These are phyloP conservation scores for Melinaea menophilus DNA, from an alignment of 2,888 invertebrate species.

Conservation along the genomic window DNA sequence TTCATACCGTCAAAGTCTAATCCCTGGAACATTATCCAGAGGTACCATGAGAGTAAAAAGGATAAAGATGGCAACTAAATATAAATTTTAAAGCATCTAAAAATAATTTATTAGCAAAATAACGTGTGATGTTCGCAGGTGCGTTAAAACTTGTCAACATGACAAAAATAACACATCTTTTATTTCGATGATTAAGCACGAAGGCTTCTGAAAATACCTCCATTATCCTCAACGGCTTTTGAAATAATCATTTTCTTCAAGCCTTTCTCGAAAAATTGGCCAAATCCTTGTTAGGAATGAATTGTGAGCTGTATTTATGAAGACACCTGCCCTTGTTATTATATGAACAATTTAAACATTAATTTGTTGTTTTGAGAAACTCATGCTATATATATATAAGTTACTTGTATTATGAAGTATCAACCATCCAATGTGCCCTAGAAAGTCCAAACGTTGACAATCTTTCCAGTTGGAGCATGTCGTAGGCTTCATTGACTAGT, in stretches of 20 bases:
- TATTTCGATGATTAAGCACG: conserved; percentile 24
- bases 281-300: conserved; percentile 40
- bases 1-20: too few relatives aligned
- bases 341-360: not conserved
- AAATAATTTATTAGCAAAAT: not conserved
- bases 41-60: too few relatives aligned
- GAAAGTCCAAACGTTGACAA: not conserved
- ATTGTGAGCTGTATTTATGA: conserved; percentile 70
- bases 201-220: conserved; percentile 18
- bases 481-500: conserved; percentile 5
- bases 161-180: conserved; percentile 17
- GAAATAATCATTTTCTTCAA: conserved; percentile 9
- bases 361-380: too few relatives aligned
- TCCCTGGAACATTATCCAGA: too few relatives aligned
- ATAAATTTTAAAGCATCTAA: not conserved
- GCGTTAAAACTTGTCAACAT: not conserved
- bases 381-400: too few relatives aligned
- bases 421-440: not conserved
- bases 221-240: conserved; percentile 15
- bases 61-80: not conserved
- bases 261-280: conserved; percentile 21
- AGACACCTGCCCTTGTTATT: conserved; percentile 51
- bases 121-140: conserved; percentile 1
- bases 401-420: not conserved
- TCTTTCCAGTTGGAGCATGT: conserved; percentile 4